Base-by-base conservation (phyloP, 2,888 invertebrate species). In the Steinernema scapterisci region DNA sequence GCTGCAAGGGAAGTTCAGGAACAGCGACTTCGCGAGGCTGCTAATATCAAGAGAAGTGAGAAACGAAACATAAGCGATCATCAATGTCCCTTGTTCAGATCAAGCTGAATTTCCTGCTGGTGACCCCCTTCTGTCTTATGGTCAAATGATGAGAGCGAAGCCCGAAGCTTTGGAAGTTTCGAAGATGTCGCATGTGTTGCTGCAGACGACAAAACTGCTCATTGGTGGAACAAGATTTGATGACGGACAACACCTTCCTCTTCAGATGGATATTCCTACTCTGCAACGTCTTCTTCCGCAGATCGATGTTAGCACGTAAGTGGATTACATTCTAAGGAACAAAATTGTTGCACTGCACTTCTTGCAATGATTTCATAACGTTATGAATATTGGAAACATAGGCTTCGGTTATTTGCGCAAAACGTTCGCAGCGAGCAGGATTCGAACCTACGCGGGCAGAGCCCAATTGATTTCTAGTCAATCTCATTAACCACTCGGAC, bases 401-500 rank as follows among this genome's bases (percentile, higher is more conserved):
- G n/a, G n/a, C n/a, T n/a, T n/a, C n/a, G n/a, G n/a, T n/a, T n/a
- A n/a, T n/a, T n/a, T n/a, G n/a, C n/a, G n/a, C n/a, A 48, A 48
- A 48, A 48, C 3, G 5, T 80, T 76, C 84, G 84, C 84, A 83
- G 81, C 78, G 80, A 80, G 83, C 85, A 85, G 83, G 84, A 84
- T 83, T 86, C 83, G 85, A 85, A 84, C 82, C 83, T 84, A 79
- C 84, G 84, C 84, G 83, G 82, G 82, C 85, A 83, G 75, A 85
- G 85, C 84, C 85, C 85, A 85, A 83, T 85, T 84, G 85, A 85
- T 85, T 85, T 85, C 85, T 82, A 85, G 85, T 85, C 85, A 84
- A 84, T 85, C 84, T 84, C 84, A 83, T 84, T 84, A 84, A 84
- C 84, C 84, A 83, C 84, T 84, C 84, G 83, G 84, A 84, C 84